phyloP scores from a whole-genome alignment of 2,888 invertebrate genomes.

The Gastracanthus pulcherrimus region DNA sequence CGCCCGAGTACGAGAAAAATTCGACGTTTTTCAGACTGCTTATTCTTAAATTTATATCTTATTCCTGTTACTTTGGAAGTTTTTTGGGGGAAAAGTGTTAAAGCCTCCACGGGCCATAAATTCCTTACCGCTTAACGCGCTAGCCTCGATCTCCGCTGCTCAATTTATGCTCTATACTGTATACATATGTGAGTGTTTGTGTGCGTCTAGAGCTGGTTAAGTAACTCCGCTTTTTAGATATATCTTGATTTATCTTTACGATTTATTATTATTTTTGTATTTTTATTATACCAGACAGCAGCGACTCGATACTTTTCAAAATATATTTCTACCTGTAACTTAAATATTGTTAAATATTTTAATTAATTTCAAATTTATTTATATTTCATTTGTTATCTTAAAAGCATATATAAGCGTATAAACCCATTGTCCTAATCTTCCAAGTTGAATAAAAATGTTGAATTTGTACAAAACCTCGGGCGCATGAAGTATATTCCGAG shows the following conservation, averaged over 20 bases:
- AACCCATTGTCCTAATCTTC: not conserved
- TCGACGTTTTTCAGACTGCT: constrained; percentile 10
- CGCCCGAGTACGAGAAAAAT: not conserved
- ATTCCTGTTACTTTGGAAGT: constrained; percentile 34
- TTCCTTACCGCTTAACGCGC: constrained; percentile 39
- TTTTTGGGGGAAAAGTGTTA: constrained; percentile 47
- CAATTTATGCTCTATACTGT: too few species aligned
- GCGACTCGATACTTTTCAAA: too few species aligned
- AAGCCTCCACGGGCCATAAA: constrained; percentile 39
- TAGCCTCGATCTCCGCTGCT: constrained; percentile 25
- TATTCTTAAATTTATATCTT: constrained; percentile 44
- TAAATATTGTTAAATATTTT: too few species aligned
- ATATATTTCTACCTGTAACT: too few species aligned
- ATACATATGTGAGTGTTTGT: not conserved
- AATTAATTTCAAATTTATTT: too few species aligned
- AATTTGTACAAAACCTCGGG: too few species aligned
- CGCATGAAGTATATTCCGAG: not conserved
- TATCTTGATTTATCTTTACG: constrained; percentile 31
- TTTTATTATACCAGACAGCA: too few species aligned
- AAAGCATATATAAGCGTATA: too few species aligned
- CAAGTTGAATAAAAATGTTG: too few species aligned
- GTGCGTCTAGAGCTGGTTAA: not conserved
- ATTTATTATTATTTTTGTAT: not conserved
- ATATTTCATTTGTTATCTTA: too few species aligned
- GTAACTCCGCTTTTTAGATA: constrained; percentile 19